phyloP scores from a whole-genome alignment of 2,113 vertebrate genomes.

The Puffinus mauretanicus region DNA sequence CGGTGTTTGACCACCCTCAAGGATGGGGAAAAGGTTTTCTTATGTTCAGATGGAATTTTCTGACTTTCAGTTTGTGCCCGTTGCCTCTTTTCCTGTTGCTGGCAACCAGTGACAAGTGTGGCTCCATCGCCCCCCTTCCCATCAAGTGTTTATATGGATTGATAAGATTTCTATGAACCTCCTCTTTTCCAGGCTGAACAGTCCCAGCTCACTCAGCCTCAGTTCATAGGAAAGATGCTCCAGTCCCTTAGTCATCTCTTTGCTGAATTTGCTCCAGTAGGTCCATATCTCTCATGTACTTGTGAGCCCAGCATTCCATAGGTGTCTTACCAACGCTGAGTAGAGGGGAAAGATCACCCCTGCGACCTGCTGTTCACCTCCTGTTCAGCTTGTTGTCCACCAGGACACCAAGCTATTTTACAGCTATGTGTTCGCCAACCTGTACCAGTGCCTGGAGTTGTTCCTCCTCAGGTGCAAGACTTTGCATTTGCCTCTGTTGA shows the following conservation, averaged over 20 bases:
- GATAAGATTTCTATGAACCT: neutral
- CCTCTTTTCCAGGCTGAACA: neutral
- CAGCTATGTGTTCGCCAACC: neutral
- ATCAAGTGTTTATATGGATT: neutral
- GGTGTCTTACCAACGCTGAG: neutral
- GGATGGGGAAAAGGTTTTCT: neutral
- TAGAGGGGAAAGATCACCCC: neutral
- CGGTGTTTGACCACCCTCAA: neutral
- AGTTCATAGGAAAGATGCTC: neutral
- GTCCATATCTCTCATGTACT: neutral
- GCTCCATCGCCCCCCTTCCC: neutral
- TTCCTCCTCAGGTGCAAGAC: neutral
- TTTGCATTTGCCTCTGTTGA: neutral
- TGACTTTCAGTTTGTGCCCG: neutral
- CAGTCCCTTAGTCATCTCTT: too few relatives aligned
- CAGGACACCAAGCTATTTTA: neutral
- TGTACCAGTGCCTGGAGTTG: neutral
- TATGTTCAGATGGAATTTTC: neutral
- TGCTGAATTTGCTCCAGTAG: neutral
- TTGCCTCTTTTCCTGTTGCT: neutral
- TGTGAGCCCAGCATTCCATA: neutral
- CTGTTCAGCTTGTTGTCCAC: neutral
- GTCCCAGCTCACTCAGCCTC: neutral
- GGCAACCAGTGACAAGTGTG: neutral
- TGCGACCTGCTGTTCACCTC: neutral